Percentiles rank a stretch among this genome's conserved stretches.
Conservation (phyloP, 2,888 invertebrate species). For the Geotrupes spiniger region DNA sequence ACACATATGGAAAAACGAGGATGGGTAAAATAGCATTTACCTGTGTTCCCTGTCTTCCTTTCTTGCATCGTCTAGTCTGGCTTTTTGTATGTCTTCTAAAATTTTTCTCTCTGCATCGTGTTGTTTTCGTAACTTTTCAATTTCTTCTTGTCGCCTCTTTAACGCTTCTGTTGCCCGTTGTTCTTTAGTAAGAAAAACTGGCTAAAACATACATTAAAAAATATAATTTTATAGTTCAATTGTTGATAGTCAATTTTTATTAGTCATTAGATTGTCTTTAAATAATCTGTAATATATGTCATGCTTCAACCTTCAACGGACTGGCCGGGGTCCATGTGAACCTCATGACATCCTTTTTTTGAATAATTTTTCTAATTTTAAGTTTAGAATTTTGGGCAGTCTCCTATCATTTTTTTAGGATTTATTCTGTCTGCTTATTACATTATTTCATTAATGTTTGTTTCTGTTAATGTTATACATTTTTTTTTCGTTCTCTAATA, state of each 20-base stretch:
- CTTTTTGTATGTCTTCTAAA: constrained; percentile 39
- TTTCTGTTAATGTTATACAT: no score
- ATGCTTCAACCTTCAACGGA: no score
- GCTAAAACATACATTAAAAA: constrained; percentile 51
- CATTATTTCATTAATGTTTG: no score
- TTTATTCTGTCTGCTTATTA: no score
- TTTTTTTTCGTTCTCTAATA: no score
- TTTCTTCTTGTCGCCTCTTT: constrained; percentile 84
- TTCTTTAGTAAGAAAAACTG: constrained; percentile 95
- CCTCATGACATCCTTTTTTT: no score
- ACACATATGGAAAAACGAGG: no score
- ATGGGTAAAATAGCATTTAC: constrained; percentile 8
- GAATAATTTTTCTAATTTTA: no score
- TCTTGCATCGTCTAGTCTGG: constrained; percentile 38
- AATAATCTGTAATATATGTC: neutral
- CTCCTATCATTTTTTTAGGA: no score
- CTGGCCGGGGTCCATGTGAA: no score
- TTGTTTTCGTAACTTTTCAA: constrained; percentile 73
- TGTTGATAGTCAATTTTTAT: no score
- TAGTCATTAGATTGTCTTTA: constrained; percentile 3
- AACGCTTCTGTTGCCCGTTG: constrained; percentile 89
- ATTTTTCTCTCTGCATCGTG: constrained; percentile 62
- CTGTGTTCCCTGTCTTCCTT: constrained; percentile 41
- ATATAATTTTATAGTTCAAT: constrained; percentile 7
- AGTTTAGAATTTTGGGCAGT: no score